Evolutionary conservation across 2,113 vertebrate species (phyloP).

Genomic region (Gallinago paraguaiae): DNA sequence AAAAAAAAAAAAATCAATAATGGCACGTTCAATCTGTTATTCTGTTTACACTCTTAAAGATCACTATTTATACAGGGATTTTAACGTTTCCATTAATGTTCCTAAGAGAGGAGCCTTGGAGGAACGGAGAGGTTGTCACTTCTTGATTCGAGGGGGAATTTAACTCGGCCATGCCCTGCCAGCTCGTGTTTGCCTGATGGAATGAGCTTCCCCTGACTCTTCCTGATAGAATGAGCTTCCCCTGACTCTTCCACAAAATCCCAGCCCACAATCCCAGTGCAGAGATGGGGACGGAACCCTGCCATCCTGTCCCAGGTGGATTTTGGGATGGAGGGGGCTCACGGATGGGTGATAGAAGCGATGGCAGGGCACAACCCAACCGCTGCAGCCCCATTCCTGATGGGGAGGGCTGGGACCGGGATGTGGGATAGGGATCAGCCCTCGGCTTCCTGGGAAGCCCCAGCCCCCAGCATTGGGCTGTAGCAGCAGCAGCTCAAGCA

Average conservation of each 20-base stretch:
- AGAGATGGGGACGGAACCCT: not conserved
- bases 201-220: not conserved
- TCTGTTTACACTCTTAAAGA: not conserved
- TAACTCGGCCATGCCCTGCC: fast-evolving
- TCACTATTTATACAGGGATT: slow-evolving; percentile 2
- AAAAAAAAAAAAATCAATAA: not conserved
- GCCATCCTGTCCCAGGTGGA: not conserved
- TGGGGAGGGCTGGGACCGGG: not conserved
- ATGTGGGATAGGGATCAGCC: not conserved
- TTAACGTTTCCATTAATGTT: not conserved
- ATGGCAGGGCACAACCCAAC: not conserved
- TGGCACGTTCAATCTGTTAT: not conserved
- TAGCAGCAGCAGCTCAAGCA: not conserved
- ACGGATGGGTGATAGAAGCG: fast-evolving
- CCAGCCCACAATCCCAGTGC: not conserved
- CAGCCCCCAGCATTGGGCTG: fast-evolving
- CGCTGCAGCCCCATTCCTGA: not conserved
- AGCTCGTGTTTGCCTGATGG: not conserved
- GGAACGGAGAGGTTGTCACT: not conserved
- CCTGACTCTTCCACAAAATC: not conserved
- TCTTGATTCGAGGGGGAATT: not conserved
- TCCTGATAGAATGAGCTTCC: not conserved
- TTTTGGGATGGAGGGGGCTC: not conserved
- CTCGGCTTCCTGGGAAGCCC: not conserved
- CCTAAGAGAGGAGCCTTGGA: not conserved